phyloP scores from a whole-genome alignment of 2,113 vertebrate genomes.

The Hippocampus guttulatus region DNA sequence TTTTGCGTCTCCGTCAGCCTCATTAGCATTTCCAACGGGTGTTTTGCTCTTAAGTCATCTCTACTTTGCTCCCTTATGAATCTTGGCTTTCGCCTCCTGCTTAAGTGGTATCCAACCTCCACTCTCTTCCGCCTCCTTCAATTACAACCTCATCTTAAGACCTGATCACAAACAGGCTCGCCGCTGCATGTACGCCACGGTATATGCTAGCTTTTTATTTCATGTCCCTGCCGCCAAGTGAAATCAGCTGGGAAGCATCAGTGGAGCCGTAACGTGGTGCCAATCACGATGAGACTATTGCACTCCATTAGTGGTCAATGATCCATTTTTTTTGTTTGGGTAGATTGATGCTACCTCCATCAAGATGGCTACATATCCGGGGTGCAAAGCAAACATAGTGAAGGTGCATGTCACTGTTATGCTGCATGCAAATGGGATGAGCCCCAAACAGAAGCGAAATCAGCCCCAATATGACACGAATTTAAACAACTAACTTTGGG shows the following conservation, averaged over 20 bases:
- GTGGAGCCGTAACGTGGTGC: constrained; percentile 16
- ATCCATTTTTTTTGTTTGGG: neutral
- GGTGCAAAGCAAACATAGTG: no score
- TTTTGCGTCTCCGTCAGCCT: constrained; percentile 28
- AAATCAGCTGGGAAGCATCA: constrained; percentile 16
- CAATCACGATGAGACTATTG: constrained; percentile 33
- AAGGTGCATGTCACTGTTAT: no score
- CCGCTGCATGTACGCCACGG: constrained; percentile 27
- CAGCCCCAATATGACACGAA: no score
- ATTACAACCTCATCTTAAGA: constrained; percentile 55
- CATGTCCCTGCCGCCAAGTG: constrained; percentile 18
- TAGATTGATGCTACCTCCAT: neutral
- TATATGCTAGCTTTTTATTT: constrained; percentile 25
- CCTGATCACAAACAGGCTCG: constrained; percentile 47
- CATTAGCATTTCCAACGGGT: constrained; percentile 41
- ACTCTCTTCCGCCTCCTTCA: constrained; percentile 39
- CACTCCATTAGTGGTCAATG: constrained; percentile 5
- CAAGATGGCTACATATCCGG: neutral
- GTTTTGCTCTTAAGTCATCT: constrained; percentile 41
- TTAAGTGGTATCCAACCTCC: neutral
- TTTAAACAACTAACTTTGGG: no score
- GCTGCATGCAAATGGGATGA: no score
- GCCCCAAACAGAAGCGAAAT: no score
- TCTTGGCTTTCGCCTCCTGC: neutral
- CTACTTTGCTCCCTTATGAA: constrained; percentile 22